Evolutionary conservation across 2,888 invertebrate genomes (phyloP).

Genomic region (Caenorhabditis panamensis): DNA sequence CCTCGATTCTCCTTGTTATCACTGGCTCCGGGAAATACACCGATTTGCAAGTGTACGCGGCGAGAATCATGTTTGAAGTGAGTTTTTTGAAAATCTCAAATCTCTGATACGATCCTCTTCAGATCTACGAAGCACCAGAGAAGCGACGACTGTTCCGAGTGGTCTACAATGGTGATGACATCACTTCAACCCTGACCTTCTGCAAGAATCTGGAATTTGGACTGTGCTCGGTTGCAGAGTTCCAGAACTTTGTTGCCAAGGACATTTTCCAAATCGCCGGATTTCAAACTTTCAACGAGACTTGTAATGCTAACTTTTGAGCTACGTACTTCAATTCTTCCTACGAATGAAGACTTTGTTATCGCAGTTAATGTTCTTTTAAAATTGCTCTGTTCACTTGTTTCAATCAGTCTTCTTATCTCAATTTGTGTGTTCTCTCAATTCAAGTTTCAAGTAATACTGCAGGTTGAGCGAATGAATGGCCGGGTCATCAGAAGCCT

Average conservation of each 20-base stretch:
- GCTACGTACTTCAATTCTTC: neutral
- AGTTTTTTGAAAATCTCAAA: too few species aligned
- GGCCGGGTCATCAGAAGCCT: constrained; percentile 8
- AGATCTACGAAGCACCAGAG: constrained; percentile 20
- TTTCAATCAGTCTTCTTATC: neutral
- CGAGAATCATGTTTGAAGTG: constrained; percentile 35
- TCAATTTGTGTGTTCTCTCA: neutral
- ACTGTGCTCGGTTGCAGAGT: constrained; percentile 36
- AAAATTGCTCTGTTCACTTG: neutral
- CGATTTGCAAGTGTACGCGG: constrained; percentile 31
- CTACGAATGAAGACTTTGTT: neutral
- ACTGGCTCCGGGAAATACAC: constrained; percentile 16
- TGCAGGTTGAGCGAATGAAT: constrained; percentile 7
- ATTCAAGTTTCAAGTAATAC: neutral
- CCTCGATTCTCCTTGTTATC: constrained; percentile 37
- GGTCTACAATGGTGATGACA: constrained; percentile 62
- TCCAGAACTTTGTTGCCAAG: constrained; percentile 44
- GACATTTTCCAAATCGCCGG: constrained; percentile 37
- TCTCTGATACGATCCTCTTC: too few species aligned
- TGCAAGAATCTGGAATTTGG: constrained; percentile 53
- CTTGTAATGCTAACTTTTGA: constrained; percentile 17
- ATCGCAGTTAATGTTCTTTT: neutral
- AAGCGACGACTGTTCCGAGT: constrained; percentile 53
- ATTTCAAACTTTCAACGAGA: constrained; percentile 14
- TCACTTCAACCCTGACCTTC: constrained; percentile 57